Evolutionary conservation across 2,888 invertebrate species (phyloP).

Genomic region (Drosophila prolongata): DNA sequence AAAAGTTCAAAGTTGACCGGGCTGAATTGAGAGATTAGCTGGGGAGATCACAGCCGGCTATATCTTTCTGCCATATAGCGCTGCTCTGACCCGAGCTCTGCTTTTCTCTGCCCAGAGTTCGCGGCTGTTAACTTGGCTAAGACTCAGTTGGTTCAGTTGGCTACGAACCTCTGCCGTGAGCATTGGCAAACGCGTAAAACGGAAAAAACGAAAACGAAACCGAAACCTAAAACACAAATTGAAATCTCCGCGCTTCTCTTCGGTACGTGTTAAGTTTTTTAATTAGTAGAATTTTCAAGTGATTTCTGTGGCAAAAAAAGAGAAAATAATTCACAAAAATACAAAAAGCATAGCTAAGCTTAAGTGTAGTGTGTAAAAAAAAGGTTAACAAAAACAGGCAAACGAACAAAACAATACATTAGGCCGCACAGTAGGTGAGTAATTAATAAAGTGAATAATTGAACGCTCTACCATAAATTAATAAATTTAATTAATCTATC

Average conservation of each 20-base stretch:
- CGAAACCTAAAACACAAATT: constrained; percentile 26
- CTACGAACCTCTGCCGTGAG: constrained; percentile 72
- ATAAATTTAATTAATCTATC: constrained; percentile 46
- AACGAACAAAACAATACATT: neutral
- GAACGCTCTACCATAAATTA: constrained; percentile 40
- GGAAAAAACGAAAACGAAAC: constrained; percentile 35
- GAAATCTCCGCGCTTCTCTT: constrained; percentile 38
- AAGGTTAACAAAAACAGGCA: constrained; percentile 7
- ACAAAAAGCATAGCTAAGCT: constrained; percentile 7
- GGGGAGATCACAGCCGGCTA: constrained; percentile 7
- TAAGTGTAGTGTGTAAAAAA: constrained; percentile 32
- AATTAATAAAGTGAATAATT: constrained; percentile 50
- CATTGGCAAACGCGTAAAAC: constrained; percentile 70
- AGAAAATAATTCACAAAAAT: constrained; percentile 39
- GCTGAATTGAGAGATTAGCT: constrained; percentile 38
- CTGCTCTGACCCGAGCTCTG: constrained; percentile 9
- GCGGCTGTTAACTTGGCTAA: constrained; percentile 43
- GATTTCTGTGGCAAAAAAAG: constrained; percentile 33
- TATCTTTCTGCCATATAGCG: neutral
- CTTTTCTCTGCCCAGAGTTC: constrained; percentile 18
- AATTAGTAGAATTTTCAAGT: constrained; percentile 50
- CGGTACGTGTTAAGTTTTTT: constrained; percentile 64
- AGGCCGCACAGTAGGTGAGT: constrained; percentile 55
- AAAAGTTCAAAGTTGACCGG: constrained; percentile 42
- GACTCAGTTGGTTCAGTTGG: constrained; percentile 59